These are phyloP conservation scores for Podarcis cretensis DNA, from an alignment of 2,113 vertebrate genomes.

Conservation along the genomic window DNA sequence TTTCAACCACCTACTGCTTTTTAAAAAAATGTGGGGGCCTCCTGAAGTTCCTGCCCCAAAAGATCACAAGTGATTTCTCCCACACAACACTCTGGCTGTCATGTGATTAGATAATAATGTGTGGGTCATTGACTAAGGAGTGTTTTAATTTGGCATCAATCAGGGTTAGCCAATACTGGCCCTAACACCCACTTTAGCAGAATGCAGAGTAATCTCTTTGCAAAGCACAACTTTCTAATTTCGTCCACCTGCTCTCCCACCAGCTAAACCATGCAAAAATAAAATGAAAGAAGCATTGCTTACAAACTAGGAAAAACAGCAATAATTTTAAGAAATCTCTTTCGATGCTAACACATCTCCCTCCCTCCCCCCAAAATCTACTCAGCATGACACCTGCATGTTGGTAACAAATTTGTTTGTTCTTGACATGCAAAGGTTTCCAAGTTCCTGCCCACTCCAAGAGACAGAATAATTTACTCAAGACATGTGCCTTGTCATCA, in stretches of 20 bases:
- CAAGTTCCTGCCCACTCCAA: not conserved
- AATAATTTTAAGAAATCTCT: slow-evolving; percentile 27
- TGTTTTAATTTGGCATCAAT: slow-evolving; percentile 62
- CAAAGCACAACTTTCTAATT: slow-evolving; percentile 62
- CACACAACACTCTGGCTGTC: slow-evolving; percentile 67
- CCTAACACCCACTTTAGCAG: not conserved
- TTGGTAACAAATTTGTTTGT: not conserved
- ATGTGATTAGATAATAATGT: slow-evolving; percentile 73
- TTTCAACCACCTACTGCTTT: not conserved
- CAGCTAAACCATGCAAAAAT: slow-evolving; percentile 19
- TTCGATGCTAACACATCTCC: not conserved
- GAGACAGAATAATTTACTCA: slow-evolving; percentile 29
- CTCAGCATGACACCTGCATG: slow-evolving; percentile 3
- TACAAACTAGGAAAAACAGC: slow-evolving; percentile 35
- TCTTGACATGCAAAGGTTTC: slow-evolving; percentile 13
- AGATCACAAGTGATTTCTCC: slow-evolving; percentile 38
- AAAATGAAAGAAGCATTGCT: slow-evolving; percentile 1
- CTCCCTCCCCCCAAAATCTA: not conserved
- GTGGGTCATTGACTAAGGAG: slow-evolving; percentile 57
- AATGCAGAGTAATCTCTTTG: slow-evolving; percentile 12
- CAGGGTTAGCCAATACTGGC: slow-evolving; percentile 65
- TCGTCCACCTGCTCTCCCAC: slow-evolving; percentile 36
- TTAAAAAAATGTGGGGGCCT: not conserved
- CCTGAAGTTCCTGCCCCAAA: slow-evolving; percentile 54
- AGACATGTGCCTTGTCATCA: not conserved